A percentile compares a stretch with the other conserved stretches of the same genome.
Evolutionary conservation across 53 echinoderm and acorn worm genomes (phyloP).

Genomic region (Mesocentrotus franciscanus): DNA sequence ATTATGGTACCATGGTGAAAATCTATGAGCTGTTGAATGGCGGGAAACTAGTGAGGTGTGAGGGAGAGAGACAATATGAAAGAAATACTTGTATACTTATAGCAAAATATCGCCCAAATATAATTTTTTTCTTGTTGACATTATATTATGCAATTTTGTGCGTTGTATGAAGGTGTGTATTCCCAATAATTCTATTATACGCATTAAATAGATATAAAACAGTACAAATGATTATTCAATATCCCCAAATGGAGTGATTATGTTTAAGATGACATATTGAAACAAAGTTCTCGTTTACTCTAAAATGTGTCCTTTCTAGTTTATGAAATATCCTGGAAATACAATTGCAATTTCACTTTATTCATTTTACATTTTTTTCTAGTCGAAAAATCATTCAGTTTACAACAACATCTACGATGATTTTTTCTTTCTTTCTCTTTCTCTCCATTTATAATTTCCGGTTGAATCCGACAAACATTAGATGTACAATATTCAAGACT

Average conservation of each 20-base stretch:
- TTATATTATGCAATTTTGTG: conserved; percentile 66
- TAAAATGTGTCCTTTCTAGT: no score
- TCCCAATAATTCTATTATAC: neutral
- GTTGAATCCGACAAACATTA: neutral
- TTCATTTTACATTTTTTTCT: neutral
- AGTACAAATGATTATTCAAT: neutral
- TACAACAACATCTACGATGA: neutral
- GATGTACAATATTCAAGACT: neutral
- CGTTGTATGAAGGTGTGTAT: conserved; percentile 49
- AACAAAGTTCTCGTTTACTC: neutral
- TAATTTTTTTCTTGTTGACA: conserved; percentile 55
- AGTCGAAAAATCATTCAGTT: neutral
- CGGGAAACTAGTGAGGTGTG: neutral
- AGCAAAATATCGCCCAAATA: conserved; percentile 57
- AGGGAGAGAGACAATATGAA: conserved; percentile 14
- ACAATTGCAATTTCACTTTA: neutral
- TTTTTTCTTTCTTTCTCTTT: neutral
- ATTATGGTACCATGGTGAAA: conserved; percentile 22
- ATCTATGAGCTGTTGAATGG: neutral
- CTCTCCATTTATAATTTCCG: no score
- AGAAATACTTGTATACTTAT: conserved; percentile 47
- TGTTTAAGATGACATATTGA: neutral
- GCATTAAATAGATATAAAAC: neutral
- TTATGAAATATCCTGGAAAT: no score
- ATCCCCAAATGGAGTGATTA: neutral